These are phyloP conservation scores for Solenopsis fugax DNA, from an alignment of 1,140 invertebrate genomes.

Conservation along the genomic window DNA sequence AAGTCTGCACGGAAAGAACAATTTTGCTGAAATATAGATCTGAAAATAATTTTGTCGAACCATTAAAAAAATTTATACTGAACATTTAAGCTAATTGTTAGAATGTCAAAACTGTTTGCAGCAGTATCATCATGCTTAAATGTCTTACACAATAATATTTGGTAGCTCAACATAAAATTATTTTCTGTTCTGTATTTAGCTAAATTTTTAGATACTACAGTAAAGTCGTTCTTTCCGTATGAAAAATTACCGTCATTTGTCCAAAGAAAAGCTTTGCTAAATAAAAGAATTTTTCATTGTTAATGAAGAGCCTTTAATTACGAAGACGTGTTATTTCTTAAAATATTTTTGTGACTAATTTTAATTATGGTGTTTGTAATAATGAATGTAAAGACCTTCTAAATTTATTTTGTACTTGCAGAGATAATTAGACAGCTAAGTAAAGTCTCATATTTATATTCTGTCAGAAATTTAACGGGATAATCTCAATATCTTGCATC, in stretches of 20 bases:
- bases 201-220: too few species aligned
- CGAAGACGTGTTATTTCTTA: neutral
- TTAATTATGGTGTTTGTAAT: neutral
- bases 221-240: too few species aligned
- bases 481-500: neutral
- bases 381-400: neutral
- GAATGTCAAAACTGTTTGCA: too few species aligned
- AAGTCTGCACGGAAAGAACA: neutral
- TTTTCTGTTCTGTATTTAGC: too few species aligned
- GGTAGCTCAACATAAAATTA: too few species aligned
- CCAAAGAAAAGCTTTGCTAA: neutral
- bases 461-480: neutral
- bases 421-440: neutral
- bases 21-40: too few species aligned
- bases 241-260: neutral
- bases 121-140: too few species aligned
- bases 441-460: neutral
- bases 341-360: conserved; percentile 4
- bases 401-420: neutral
- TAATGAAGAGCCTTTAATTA: conserved; percentile 28
- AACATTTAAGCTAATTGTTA: neutral
- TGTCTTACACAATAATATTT: too few species aligned
- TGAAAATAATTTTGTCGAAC: too few species aligned
- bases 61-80: too few species aligned
- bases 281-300: neutral